Evolutionary conservation across 2,888 invertebrate species (phyloP).

Genomic region (Acanthosepion pharaonis): DNA sequence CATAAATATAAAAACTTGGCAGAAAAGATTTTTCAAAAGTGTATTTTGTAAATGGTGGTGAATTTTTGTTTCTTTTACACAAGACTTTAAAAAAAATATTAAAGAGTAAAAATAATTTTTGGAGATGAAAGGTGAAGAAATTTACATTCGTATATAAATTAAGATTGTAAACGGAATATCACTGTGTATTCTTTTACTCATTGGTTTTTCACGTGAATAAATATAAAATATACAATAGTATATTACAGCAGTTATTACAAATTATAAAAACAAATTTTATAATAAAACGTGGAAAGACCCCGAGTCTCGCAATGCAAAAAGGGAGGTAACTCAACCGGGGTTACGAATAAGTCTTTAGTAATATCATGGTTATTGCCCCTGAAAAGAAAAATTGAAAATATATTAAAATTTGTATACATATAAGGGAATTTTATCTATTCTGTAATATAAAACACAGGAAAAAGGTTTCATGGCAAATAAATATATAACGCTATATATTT

Average conservation of each 20-base stretch:
- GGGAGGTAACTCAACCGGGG: not conserved
- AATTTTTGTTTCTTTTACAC: not conserved
- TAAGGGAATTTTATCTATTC: not conserved
- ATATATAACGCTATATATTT: no score
- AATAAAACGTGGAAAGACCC: not conserved
- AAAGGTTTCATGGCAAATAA: no score
- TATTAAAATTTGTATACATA: not conserved
- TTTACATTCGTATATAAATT: not conserved
- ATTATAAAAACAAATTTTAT: not conserved
- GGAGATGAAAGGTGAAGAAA: not conserved
- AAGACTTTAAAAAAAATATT: not conserved
- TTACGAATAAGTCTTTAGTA: not conserved
- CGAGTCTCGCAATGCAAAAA: not conserved
- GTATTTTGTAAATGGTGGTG: not conserved
- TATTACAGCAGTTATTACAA: constrained; percentile 16
- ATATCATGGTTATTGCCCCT: constrained; percentile 1
- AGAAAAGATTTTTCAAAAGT: not conserved
- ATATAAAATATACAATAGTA: constrained; percentile 33
- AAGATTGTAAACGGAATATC: not conserved
- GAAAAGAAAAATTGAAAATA: not conserved
- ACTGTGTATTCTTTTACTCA: not conserved
- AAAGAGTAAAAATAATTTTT: not conserved
- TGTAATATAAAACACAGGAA: no score
- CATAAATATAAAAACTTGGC: not conserved
- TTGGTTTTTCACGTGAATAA: not conserved